A percentile compares a stretch with the other conserved stretches of the same genome.
These are phyloP conservation scores for Pyrrhia umbra DNA, from an alignment of 2,888 invertebrate genomes.

Conservation along the genomic window DNA sequence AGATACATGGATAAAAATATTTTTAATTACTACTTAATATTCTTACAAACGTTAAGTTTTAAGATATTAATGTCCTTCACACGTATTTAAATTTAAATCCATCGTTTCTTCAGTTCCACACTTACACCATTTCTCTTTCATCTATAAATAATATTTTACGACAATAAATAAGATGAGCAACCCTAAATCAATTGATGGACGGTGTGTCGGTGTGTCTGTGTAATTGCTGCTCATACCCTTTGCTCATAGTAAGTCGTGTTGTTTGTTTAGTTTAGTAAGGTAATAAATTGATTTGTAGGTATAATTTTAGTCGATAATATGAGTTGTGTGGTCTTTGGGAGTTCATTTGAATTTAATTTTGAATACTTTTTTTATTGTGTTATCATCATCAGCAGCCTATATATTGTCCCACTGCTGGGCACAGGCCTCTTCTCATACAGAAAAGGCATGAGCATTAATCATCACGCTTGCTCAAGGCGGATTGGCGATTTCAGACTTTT, in stretches of 20 bases:
- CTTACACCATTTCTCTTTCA: conserved; percentile 49
- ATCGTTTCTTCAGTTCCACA: conserved; percentile 24
- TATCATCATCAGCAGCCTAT: too few relatives aligned
- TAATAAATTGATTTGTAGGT: conserved; percentile 44
- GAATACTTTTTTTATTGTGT: neutral
- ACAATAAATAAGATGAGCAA: conserved; percentile 73
- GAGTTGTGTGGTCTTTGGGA: neutral
- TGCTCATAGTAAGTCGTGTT: conserved; percentile 41
- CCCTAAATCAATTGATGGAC: conserved; percentile 84
- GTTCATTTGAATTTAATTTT: neutral
- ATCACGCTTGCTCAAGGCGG: too few relatives aligned
- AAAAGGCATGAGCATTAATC: too few relatives aligned
- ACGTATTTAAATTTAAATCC: neutral
- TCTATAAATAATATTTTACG: conserved; percentile 69
- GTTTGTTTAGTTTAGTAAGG: conserved; percentile 26
- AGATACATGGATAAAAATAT: too few relatives aligned
- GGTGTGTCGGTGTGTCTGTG: conserved; percentile 74
- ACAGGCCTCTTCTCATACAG: too few relatives aligned
- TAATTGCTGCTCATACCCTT: conserved; percentile 72
- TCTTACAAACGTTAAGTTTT: too few relatives aligned
- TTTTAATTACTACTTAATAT: too few relatives aligned
- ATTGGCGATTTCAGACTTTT: too few relatives aligned
- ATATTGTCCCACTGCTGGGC: too few relatives aligned
- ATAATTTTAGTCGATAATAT: conserved; percentile 50
- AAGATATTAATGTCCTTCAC: too few relatives aligned